These are phyloP conservation scores for Eudemis profundana DNA, from an alignment of 2,888 invertebrate genomes.

Conservation along the genomic window DNA sequence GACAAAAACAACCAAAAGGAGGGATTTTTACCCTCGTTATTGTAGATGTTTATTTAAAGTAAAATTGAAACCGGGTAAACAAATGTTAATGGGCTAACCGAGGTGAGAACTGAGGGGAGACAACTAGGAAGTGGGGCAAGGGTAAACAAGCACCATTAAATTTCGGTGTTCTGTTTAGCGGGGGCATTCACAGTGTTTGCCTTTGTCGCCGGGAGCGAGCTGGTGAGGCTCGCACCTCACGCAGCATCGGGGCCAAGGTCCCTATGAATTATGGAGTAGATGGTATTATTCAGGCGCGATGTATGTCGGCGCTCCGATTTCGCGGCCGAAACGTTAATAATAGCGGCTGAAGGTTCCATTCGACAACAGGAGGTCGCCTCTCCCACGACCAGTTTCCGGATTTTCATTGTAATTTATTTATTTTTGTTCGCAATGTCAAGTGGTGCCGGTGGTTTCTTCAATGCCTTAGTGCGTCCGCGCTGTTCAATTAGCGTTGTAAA, in stretches of 20 bases:
- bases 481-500: not conserved
- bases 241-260: constrained; percentile 80
- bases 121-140: constrained; percentile 41
- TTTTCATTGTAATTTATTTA: constrained; percentile 52
- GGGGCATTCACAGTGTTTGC: constrained; percentile 36
- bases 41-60: not conserved
- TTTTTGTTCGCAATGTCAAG: constrained; percentile 46
- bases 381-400: constrained; percentile 71
- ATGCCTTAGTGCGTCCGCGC: constrained; percentile 5
- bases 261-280: constrained; percentile 83
- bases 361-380: constrained; percentile 76
- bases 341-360: constrained; percentile 78
- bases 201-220: constrained; percentile 44
- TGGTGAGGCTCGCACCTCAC: constrained; percentile 56
- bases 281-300: constrained; percentile 81
- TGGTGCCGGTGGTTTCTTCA: constrained; percentile 29
- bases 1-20: not conserved
- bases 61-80: not conserved
- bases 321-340: constrained; percentile 80
- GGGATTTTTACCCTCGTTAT: not conserved
- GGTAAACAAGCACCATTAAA: constrained; percentile 41
- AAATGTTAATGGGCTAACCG: constrained; percentile 6
- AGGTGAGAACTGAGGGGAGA: constrained; percentile 16
- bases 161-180: constrained; percentile 37
- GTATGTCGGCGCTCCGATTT: constrained; percentile 80